Evolutionary conservation across 2,888 invertebrate species (phyloP).

Genomic region (Spodoptera picta): DNA sequence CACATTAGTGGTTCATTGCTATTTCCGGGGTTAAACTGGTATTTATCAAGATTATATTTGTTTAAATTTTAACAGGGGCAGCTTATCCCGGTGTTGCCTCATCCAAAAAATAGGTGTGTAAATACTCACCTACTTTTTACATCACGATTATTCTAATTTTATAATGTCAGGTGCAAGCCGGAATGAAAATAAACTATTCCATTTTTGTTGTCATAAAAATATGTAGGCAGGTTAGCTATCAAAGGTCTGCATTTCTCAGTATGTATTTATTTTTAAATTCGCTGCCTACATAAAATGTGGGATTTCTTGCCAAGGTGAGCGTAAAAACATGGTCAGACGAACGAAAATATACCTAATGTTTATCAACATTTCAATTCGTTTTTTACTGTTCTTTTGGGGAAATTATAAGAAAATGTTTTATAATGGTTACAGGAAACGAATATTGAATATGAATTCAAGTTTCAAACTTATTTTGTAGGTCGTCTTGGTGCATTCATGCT

Average conservation of each 20-base stretch:
- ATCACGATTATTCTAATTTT: slow-evolving; percentile 12
- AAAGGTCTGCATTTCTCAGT: neutral
- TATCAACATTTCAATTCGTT: slow-evolving; percentile 10
- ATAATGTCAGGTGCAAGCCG: slow-evolving; percentile 3
- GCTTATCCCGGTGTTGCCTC: slow-evolving; percentile 20
- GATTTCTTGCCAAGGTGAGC: slow-evolving; percentile 17
- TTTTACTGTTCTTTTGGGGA: too few relatives aligned
- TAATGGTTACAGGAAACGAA: too few relatives aligned
- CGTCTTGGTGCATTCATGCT: too few relatives aligned
- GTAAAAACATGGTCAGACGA: slow-evolving; percentile 15
- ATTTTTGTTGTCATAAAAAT: too few relatives aligned
- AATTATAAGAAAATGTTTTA: too few relatives aligned
- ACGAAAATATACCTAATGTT: slow-evolving; percentile 15
- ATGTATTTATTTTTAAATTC: neutral
- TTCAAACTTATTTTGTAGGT: too few relatives aligned
- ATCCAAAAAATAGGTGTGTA: neutral
- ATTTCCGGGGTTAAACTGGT: slow-evolving; percentile 56
- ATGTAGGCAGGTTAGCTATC: too few relatives aligned
- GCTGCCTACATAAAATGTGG: slow-evolving; percentile 11
- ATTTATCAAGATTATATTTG: slow-evolving; percentile 45
- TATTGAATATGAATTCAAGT: too few relatives aligned
- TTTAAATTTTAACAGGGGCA: slow-evolving; percentile 37
- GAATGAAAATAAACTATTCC: neutral
- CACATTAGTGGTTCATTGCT: slow-evolving; percentile 48
- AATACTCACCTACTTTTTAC: slow-evolving; percentile 1